Evolutionary conservation across 2,797 vertebrate genomes (phyloP).

Genomic region (Sebastes cheni): DNA sequence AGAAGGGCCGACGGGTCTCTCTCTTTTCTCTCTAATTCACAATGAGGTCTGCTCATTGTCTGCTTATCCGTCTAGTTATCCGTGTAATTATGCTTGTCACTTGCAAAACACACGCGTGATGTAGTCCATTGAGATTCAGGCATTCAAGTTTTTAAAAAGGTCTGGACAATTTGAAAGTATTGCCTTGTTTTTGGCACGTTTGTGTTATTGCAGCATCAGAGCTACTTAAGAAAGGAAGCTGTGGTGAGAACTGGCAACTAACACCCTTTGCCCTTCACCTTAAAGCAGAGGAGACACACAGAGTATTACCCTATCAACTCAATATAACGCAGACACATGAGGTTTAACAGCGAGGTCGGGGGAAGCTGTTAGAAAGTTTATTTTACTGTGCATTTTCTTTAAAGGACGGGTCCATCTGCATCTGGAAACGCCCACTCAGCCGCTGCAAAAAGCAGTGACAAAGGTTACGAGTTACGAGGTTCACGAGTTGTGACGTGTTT

Average conservation of each 20-base stretch:
- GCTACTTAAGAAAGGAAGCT: conserved; percentile 67
- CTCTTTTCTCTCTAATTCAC: conserved; percentile 32
- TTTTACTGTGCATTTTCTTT: not conserved
- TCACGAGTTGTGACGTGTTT: no score
- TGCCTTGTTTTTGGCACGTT: conserved; percentile 41
- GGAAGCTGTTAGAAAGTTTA: conserved; percentile 4
- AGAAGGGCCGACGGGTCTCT: conserved; percentile 60
- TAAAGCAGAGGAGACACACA: conserved; percentile 36
- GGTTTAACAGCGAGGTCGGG: conserved; percentile 27
- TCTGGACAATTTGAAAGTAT: conserved; percentile 31
- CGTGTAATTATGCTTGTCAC: conserved; percentile 34
- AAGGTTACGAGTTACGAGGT: no score
- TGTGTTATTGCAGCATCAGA: conserved; percentile 63
- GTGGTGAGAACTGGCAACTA: conserved; percentile 56
- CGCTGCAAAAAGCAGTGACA: no score
- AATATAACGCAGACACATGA: conserved; percentile 26
- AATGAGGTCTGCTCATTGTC: conserved; percentile 49
- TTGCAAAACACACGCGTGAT: conserved; percentile 19
- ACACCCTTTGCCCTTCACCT: conserved; percentile 45
- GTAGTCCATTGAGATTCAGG: not conserved
- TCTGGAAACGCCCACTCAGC: no score
- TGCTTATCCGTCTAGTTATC: conserved; percentile 10
- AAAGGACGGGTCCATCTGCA: not conserved
- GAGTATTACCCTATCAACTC: conserved; percentile 32
- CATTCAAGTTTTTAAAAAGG: conserved; percentile 17